Base-by-base conservation (phyloP, 2,113 vertebrate species). In the Oreotrochilus melanogaster region DNA sequence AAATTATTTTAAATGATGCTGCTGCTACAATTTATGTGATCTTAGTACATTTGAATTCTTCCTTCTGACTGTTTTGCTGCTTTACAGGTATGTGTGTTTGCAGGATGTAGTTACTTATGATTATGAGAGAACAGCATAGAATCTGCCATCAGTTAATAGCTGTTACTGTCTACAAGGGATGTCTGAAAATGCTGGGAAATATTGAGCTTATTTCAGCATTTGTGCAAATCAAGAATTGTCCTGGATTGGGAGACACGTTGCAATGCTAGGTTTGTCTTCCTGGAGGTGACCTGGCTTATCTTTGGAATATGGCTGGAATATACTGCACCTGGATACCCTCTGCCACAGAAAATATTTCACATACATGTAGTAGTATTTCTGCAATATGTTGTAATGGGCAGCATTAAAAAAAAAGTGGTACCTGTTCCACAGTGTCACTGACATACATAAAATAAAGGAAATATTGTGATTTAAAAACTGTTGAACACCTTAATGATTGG, bases 231-330 rank as follows among this genome's bases (percentile, higher is more conserved):
- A 70, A 10, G 10, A 42, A 3, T 43, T 66, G 10, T 11, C 14
- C 53, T 83, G 85, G 13, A 35, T 1, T 47, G 22, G 51, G 27
- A 83, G n/a, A 53, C 10, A 19, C 0, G 0, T 12, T 53, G 27
- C 42, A 43, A 31, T 13, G 33, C 18, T 16, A 39, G n/a, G 2
- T 45, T 62, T 54, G 37, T 74, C 17, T 70, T 54, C 16, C 23
- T 53, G 61, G 9, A 56, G 27, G 51, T 33, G 43, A 6, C 18
- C 18, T 56, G 17, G 31, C 16, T 65, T 56, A 4, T 14, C 48
- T 69, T 61, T 64, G 67, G n/a, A 73, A 61, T 61, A n/a, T 18
- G 24, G 6, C 50, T 70, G 23, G 7, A 39, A 39, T 8, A 6
- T 37, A 35, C 18, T 58, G 17, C 57, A 35, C 28, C 56, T 42